A percentile compares a stretch with the other conserved stretches of the same genome.
Conservation (phyloP, 2,797 vertebrate genomes). For the Psittacula derbiana region DNA sequence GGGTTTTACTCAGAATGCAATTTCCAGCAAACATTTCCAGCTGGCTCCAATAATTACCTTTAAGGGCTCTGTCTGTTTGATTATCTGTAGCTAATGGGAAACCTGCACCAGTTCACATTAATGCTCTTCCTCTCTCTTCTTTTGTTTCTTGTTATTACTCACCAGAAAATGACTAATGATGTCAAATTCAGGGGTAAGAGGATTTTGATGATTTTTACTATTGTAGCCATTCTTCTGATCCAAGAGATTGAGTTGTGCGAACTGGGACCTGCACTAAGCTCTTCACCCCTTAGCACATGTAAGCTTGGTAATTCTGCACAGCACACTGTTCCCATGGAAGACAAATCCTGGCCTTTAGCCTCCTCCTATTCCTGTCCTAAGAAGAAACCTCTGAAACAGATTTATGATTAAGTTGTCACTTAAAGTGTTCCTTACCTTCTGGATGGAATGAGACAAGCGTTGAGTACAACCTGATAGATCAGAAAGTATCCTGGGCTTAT, state of each 20-base stretch:
- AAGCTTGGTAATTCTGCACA: neutral
- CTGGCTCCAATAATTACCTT: neutral
- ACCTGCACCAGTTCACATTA: neutral
- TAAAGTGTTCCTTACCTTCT: neutral
- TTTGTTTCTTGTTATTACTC: neutral
- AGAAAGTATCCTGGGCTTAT: neutral
- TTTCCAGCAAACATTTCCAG: neutral
- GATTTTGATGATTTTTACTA: neutral
- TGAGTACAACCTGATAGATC: neutral
- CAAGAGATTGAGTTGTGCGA: neutral
- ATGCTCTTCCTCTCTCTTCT: neutral
- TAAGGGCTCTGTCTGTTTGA: neutral
- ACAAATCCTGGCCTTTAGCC: neutral
- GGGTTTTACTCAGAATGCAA: neutral
- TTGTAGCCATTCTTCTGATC: neutral
- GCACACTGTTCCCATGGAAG: neutral
- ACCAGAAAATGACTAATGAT: neutral
- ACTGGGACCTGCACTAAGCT: neutral
- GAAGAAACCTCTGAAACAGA: neutral
- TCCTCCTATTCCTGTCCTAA: neutral
- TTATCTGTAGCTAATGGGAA: neutral
- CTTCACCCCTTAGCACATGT: neutral
- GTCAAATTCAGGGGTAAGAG: neutral
- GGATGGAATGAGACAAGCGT: neutral
- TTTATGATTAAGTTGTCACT: neutral